Evolutionary conservation across 1,140 invertebrate genomes (phyloP).

Genomic region (Drosophila equinoxialis): DNA sequence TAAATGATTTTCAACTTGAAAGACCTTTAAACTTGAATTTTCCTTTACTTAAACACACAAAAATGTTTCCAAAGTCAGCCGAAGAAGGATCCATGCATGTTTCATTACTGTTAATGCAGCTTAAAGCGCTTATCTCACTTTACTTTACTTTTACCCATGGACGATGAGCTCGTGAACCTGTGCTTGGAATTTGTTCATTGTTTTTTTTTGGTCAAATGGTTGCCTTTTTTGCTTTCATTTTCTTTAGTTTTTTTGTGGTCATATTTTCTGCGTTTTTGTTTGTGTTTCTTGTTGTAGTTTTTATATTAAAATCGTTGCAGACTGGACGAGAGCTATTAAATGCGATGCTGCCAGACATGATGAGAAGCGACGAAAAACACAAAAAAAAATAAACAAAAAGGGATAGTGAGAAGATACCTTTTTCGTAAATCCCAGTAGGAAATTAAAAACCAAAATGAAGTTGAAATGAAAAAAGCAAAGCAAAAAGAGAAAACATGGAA

Average conservation of each 20-base stretch:
- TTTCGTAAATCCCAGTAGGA: conserved; percentile 76
- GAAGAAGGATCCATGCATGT: conserved; percentile 1
- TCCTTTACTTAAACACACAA: no score
- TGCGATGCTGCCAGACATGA: conserved; percentile 59
- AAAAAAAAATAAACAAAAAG: conserved; percentile 18
- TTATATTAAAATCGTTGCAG: conserved; percentile 76
- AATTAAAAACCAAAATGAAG: conserved; percentile 81
- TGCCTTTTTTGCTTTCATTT: conserved; percentile 6
- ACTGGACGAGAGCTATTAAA: conserved; percentile 73
- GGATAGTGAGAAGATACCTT: conserved; percentile 54
- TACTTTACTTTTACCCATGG: conserved; percentile 19
- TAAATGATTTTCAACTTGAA: no score
- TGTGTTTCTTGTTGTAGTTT: conserved; percentile 60
- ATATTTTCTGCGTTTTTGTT: conserved; percentile 16
- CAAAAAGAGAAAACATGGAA: conserved; percentile 5
- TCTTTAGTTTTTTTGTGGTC: conserved; percentile 46
- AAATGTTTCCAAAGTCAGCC: no score
- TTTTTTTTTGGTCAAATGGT: conserved; percentile 53
- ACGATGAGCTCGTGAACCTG: neutral
- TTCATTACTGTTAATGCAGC: conserved; percentile 56
- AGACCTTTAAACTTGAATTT: no score
- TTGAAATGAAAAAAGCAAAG: conserved; percentile 48
- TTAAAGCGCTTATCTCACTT: conserved; percentile 75
- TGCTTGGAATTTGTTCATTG: neutral
- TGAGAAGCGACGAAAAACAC: neutral